These are phyloP conservation scores for Temnothorax ravouxi DNA, from an alignment of 2,888 invertebrate species.

Conservation along the genomic window DNA sequence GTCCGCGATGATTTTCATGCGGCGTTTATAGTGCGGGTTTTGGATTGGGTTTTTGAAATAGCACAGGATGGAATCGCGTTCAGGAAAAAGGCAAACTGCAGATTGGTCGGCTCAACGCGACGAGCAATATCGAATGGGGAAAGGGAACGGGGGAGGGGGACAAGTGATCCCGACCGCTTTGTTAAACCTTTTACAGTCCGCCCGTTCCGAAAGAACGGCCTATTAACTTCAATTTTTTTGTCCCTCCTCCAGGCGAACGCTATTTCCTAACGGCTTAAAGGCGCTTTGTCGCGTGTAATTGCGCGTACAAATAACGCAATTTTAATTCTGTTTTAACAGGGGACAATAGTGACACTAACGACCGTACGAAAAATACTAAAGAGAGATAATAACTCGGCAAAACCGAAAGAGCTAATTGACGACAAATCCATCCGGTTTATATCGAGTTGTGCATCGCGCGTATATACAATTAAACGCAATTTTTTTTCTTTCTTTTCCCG, in stretches of 20 bases:
- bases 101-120: conserved; percentile 36
- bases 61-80: conserved; percentile 29
- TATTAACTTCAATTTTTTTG: conserved; percentile 22
- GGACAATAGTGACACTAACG: conserved; percentile 15
- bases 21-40: conserved; percentile 6
- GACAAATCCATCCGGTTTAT: conserved; percentile 43
- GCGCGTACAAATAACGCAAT: conserved; percentile 30
- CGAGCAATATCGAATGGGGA: conserved; percentile 36
- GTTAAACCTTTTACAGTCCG: conserved; percentile 21
- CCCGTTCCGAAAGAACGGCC: not conserved
- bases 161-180: conserved; percentile 6
- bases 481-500: conserved; percentile 61
- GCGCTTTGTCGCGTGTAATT: conserved; percentile 21
- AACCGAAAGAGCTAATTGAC: not conserved
- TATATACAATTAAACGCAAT: conserved; percentile 68
- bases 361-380: not conserved
- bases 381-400: not conserved
- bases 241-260: conserved; percentile 1
- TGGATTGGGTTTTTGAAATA: conserved; percentile 18
- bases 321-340: conserved; percentile 6
- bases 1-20: conserved; percentile 5
- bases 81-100: conserved; percentile 35
- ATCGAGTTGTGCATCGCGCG: conserved; percentile 63
- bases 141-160: not conserved
- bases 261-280: conserved; percentile 15